Conservation (phyloP, 2,797 vertebrate genomes). For the Lepilemur ruficaudatus region DNA sequence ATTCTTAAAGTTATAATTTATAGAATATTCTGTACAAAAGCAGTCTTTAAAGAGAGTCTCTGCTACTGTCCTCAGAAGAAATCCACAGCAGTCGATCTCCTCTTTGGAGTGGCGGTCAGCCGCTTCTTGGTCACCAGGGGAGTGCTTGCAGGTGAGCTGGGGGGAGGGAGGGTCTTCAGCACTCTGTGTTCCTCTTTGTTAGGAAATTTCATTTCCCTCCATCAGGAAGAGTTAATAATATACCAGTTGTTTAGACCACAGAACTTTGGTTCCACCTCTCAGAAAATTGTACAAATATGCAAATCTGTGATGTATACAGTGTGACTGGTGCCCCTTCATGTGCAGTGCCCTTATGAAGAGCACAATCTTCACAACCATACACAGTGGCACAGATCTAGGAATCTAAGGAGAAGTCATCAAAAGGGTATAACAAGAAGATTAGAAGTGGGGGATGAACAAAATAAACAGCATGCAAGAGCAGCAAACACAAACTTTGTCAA, state of each 20-base stretch:
- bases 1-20: constrained; percentile 77
- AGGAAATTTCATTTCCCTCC: background rate
- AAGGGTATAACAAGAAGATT: background rate
- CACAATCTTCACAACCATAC: background rate
- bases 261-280: background rate
- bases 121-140: constrained; percentile 71
- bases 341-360: background rate
- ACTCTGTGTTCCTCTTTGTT: constrained; percentile 82
- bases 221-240: background rate
- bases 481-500: background rate
- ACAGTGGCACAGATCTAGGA: background rate
- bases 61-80: constrained; percentile 87
- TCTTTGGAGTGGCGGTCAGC: constrained; percentile 54
- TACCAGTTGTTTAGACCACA: background rate
- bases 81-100: constrained; percentile 85
- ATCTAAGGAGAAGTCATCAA: background rate
- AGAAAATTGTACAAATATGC: background rate
- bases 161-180: constrained; percentile 87
- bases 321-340: background rate
- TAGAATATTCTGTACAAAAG: constrained; percentile 81
- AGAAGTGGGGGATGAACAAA: background rate
- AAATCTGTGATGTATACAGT: background rate
- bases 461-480: background rate
- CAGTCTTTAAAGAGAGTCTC: constrained; percentile 65
- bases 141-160: constrained; percentile 30